Percentiles rank a stretch among this genome's conserved stretches.
phyloP scores from a whole-genome alignment of 2,113 vertebrate species.

The Pollimyrus isidori region DNA sequence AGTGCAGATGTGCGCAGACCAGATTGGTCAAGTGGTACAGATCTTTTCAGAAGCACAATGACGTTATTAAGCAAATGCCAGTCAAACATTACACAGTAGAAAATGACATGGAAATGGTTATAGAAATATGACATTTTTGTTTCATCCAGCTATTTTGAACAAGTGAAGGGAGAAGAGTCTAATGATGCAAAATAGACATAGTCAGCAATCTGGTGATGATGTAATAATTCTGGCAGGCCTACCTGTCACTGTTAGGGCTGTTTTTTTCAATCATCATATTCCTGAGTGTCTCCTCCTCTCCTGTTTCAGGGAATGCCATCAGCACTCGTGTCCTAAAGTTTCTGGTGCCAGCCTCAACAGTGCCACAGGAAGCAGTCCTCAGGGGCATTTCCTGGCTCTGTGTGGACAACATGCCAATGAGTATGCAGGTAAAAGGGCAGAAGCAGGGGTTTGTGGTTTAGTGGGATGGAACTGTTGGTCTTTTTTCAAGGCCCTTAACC shows the following conservation, averaged over 20 bases:
- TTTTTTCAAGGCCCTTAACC: background rate
- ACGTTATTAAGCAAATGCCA: background rate
- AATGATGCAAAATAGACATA: background rate
- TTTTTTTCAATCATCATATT: background rate
- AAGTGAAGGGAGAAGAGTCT: background rate
- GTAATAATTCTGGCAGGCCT: background rate
- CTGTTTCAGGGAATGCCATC: constrained; percentile 53
- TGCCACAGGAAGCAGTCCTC: constrained; percentile 71
- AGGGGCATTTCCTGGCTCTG: constrained; percentile 75
- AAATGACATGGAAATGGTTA: background rate
- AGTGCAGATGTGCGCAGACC: background rate
- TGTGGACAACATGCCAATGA: constrained; percentile 64
- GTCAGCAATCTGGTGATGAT: background rate
- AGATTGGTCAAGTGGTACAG: background rate
- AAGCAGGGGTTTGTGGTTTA: background rate
- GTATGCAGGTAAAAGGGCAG: constrained; percentile 65
- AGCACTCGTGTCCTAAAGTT: constrained; percentile 72
- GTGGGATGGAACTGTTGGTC: background rate
- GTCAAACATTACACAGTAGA: background rate
- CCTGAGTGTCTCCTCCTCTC: background rate
- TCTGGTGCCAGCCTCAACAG: constrained; percentile 70
- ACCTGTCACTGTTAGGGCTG: background rate
- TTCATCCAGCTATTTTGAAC: background rate
- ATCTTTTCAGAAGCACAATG: background rate
- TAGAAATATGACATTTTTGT: background rate